Evolutionary conservation across 2,113 vertebrate genomes (phyloP), one percentile per base, ranked within the genome.

Genomic region (Cyphomyrus discorhynchus): DNA sequence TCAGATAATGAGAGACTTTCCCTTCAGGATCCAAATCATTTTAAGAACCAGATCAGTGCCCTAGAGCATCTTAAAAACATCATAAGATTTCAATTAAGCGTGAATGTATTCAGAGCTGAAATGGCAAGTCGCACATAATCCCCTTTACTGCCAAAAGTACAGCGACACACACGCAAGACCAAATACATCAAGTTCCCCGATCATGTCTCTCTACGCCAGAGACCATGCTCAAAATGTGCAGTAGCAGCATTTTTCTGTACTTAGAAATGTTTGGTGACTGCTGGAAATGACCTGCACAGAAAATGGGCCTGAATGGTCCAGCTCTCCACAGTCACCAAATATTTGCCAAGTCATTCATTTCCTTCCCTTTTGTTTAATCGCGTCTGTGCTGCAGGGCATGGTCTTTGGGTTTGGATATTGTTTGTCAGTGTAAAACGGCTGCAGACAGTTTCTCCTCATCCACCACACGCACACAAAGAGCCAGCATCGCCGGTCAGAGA

Each of bases 41-140:
- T 90, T 62, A 86, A 90, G 91, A 91, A 88, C 89, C 42, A 19
- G 91, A 70, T 91, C 91, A 62, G 77, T 90, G 89, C 82, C 83
- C 89, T 83, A 90, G 47, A 82, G 66, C 80, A 56, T 90, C 82
- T 91, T 85, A 77, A 93, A 93, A 92, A 89, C 89, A 70, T 89
- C 86, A 91, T 58, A 90, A 42, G 83, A 94, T 95, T 92, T 91
- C 90, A 91, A 92, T 92, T 74, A 90, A 91, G 93, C 93, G 93
- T 92, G 93, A 95, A 95, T 95, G 94, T 95, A 95, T 96, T 96
- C 95, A 93, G 95, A 96, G 94, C 94, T 93, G 94, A 93, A 94
- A 92, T 24, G 46, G 77, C 87, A 88, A 47, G 66, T 49, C 50
- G 24, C 52, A 19, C 21, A 24, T 35, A 77, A 80, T 88, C 53